phyloP scores from a whole-genome alignment of 2,113 vertebrate species.

The Telmatochromis sp. region DNA sequence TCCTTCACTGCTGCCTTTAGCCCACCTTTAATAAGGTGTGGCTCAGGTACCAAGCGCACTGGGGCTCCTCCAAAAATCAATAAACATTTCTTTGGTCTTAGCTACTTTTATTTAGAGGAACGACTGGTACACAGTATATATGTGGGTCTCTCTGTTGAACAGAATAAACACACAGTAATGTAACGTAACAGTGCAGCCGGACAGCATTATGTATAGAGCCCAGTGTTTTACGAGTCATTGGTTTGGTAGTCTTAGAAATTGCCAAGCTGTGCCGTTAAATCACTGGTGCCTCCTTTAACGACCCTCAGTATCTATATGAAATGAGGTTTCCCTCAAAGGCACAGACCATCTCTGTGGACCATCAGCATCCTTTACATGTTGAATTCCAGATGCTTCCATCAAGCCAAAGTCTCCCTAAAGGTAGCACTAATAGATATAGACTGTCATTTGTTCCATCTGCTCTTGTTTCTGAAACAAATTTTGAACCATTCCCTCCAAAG shows the following conservation, averaged over 20 bases:
- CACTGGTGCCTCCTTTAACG: neutral
- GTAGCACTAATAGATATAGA: neutral
- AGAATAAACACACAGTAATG: neutral
- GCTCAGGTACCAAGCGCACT: neutral
- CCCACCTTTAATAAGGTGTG: neutral
- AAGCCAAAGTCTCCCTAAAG: neutral
- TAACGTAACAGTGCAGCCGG: neutral
- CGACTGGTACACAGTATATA: neutral
- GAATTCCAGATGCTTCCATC: neutral
- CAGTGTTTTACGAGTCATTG: neutral
- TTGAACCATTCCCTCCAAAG: neutral
- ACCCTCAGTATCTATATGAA: neutral
- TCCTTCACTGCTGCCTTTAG: neutral
- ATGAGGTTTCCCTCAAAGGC: neutral
- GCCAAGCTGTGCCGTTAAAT: neutral
- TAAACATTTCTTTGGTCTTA: neutral
- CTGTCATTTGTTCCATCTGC: neutral
- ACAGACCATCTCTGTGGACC: neutral
- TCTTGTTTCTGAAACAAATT: neutral
- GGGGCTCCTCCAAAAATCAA: neutral
- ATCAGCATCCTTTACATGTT: neutral
- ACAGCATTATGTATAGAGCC: neutral
- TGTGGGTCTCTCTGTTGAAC: neutral
- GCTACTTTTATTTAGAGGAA: neutral
- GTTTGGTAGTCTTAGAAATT: neutral